Conservation (phyloP, 2,113 vertebrate genomes). For the Sialia sialis region DNA sequence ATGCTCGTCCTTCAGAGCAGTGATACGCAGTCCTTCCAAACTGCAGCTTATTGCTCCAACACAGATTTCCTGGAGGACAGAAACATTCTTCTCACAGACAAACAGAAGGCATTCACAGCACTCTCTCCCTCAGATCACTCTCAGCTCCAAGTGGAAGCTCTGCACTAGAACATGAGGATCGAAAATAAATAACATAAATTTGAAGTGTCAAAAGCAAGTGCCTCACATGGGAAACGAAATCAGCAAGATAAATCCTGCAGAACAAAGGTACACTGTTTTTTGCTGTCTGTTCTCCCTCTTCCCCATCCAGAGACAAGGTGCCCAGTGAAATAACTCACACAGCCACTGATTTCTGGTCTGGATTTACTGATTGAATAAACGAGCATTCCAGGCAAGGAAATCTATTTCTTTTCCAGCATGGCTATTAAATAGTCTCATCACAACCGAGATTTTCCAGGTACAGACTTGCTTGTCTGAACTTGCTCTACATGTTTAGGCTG, state of each 20-base stretch:
- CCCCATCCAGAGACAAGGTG: background rate
- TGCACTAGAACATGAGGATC: background rate
- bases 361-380: background rate
- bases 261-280: background rate
- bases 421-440: background rate
- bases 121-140: background rate
- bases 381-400: background rate
- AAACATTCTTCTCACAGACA: background rate
- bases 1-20: background rate
- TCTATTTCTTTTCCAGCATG: background rate
- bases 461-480: background rate
- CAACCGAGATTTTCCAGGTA: background rate
- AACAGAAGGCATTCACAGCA: background rate
- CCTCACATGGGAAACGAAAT: background rate
- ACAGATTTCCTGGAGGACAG: background rate
- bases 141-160: background rate
- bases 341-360: background rate
- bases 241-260: background rate
- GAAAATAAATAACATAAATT: background rate
- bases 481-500: background rate
- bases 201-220: background rate
- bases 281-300: background rate
- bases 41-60: background rate
- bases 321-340: background rate
- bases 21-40: background rate